Evolutionary conservation across 2,797 vertebrate genomes (phyloP).

Genomic region (Coranthus polyacanthus): DNA sequence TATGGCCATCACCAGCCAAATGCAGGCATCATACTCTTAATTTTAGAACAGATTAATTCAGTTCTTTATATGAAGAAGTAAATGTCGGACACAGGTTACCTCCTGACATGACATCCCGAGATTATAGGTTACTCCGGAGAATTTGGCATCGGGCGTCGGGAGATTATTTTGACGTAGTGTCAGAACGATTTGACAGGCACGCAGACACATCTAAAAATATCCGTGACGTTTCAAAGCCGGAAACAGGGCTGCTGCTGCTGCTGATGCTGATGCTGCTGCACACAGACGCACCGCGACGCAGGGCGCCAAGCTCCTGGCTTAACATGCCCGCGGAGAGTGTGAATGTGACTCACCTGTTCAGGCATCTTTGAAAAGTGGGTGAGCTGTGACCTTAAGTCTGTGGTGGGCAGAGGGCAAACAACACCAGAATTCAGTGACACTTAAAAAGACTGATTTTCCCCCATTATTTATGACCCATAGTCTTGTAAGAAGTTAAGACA

Average conservation of each 20-base stretch:
- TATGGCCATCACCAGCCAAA: not conserved
- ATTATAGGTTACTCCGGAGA: conserved; percentile 70
- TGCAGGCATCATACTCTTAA: not conserved
- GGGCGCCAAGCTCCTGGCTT: conserved; percentile 23
- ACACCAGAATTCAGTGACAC: not conserved
- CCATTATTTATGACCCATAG: not conserved
- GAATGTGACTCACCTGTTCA: conserved; percentile 65
- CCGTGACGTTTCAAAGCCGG: conserved; percentile 71
- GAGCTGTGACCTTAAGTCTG: conserved; percentile 39
- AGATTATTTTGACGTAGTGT: conserved; percentile 74
- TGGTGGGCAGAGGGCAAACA: conserved; percentile 11
- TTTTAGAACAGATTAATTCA: not conserved
- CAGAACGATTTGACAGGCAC: conserved; percentile 78
- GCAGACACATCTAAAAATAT: conserved; percentile 79
- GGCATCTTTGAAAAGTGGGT: conserved; percentile 28
- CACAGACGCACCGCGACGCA: conserved; percentile 14
- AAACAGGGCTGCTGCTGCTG: conserved; percentile 44
- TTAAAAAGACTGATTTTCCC: not conserved
- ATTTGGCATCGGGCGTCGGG: conserved; percentile 58
- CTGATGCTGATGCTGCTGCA: conserved; percentile 10
- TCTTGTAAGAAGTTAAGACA: too few relatives aligned
- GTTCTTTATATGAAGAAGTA: not conserved
- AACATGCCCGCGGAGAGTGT: conserved; percentile 27
- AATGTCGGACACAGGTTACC: conserved; percentile 37
- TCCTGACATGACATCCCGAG: conserved; percentile 50